Percentiles rank a stretch among this genome's conserved stretches.
Evolutionary conservation across 1,140 invertebrate genomes (phyloP).

Genomic region (Drosophila athabasca): DNA sequence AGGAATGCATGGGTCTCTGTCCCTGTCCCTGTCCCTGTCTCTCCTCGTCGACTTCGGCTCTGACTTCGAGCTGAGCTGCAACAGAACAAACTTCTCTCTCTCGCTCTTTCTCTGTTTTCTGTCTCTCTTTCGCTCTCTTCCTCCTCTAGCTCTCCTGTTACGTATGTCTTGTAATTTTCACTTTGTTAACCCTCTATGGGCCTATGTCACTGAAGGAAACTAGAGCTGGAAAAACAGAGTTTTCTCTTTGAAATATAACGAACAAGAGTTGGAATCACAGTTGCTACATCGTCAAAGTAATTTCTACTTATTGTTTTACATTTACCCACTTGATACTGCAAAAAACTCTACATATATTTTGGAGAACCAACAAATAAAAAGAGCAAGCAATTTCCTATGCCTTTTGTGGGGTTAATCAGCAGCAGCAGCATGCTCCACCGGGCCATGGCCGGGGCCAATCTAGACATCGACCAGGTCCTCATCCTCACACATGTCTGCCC

Average conservation of each 20-base stretch:
- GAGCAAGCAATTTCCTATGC: background rate
- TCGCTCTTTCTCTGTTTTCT: conserved; percentile 3
- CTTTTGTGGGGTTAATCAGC: conserved; percentile 44
- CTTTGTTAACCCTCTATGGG: conserved; percentile 53
- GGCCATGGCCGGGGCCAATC: conserved; percentile 34
- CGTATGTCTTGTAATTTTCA: conserved; percentile 65
- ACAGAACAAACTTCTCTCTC: conserved; percentile 9
- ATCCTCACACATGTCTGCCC: conserved; percentile 1
- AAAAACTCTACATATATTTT: background rate
- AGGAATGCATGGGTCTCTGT: conserved; percentile 70
- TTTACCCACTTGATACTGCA: background rate
- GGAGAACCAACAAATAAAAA: no score
- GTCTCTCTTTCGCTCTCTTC: no score
- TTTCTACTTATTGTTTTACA: background rate
- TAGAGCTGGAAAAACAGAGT: background rate
- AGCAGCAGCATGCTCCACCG: conserved; percentile 11
- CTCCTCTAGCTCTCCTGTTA: conserved; percentile 17
- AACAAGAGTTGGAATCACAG: background rate
- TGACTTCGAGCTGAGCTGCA: conserved; percentile 15
- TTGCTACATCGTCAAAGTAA: no score
- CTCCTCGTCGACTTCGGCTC: background rate
- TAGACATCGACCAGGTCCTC: conserved; percentile 47
- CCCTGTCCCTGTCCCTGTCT: conserved; percentile 7
- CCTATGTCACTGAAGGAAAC: no score
- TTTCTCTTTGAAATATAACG: background rate